Percentiles rank a stretch among this genome's conserved stretches.
Conservation (phyloP, 2,113 vertebrate species). For the Oreochromis tanganicae region DNA sequence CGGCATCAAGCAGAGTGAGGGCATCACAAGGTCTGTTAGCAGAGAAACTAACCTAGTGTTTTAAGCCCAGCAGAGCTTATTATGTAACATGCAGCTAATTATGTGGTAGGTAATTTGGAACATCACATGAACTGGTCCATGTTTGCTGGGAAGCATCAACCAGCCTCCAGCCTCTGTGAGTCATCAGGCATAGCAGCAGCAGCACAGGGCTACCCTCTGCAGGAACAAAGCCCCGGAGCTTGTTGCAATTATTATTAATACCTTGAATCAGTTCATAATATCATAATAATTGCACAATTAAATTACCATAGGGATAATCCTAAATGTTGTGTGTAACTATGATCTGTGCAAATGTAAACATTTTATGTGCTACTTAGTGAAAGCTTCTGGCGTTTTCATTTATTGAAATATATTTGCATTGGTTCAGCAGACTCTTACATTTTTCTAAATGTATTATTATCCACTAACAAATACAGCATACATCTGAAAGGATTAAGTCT, state of each 20-base stretch:
- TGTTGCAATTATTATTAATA: background rate
- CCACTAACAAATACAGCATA: background rate
- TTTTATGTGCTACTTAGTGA: background rate
- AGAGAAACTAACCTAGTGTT: constrained; percentile 16
- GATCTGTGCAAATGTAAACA: background rate
- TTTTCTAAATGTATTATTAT: background rate
- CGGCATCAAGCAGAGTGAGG: background rate
- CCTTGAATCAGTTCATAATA: background rate
- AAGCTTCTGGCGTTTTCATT: background rate
- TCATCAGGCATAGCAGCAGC: background rate
- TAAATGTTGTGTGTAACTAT: background rate
- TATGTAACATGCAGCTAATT: constrained; percentile 34
- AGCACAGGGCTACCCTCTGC: background rate
- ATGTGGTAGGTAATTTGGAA: constrained; percentile 12
- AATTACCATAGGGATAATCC: background rate
- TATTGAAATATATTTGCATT: background rate
- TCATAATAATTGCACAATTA: background rate
- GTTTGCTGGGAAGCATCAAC: constrained; percentile 4
- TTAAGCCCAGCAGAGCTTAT: constrained; percentile 29
- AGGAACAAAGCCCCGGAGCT: background rate
- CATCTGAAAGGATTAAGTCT: background rate
- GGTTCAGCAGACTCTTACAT: background rate
- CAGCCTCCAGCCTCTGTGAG: background rate
- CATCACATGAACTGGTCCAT: constrained; percentile 40
- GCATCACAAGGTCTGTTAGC: constrained; percentile 10